These are phyloP conservation scores for Drosophila seclusa DNA, from an alignment of 2,888 invertebrate genomes.

Conservation along the genomic window DNA sequence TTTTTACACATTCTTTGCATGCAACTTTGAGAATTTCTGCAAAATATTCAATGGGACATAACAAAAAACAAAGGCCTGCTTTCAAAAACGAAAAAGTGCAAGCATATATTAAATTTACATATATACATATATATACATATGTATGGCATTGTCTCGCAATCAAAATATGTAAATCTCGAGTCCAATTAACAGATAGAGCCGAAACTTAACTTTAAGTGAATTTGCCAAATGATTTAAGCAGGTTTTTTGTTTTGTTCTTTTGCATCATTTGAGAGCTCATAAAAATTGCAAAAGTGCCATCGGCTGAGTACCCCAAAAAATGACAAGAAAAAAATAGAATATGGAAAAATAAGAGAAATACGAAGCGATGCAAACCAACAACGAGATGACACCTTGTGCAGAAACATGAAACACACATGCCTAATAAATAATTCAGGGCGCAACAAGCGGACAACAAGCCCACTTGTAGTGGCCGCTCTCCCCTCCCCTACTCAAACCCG, in stretches of 20 bases:
- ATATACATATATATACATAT: neutral
- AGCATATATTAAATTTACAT: slow-evolving; percentile 53
- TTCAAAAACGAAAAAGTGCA: slow-evolving; percentile 30
- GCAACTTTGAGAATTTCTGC: slow-evolving; percentile 58
- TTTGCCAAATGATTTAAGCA: slow-evolving; percentile 50
- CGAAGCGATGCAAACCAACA: slow-evolving; percentile 47
- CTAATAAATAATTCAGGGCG: slow-evolving; percentile 80
- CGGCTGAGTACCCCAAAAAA: slow-evolving; percentile 5
- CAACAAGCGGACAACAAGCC: slow-evolving; percentile 79
- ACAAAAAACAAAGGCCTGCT: slow-evolving; percentile 35
- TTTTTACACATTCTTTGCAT: slow-evolving; percentile 68
- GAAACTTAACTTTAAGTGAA: slow-evolving; percentile 49
- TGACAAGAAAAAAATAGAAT: slow-evolving; percentile 23
- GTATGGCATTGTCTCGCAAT: slow-evolving; percentile 27
- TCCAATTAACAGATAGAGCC: slow-evolving; percentile 42
- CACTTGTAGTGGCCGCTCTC: slow-evolving; percentile 46
- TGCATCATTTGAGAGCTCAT: slow-evolving; percentile 56
- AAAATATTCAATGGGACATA: slow-evolving; percentile 37
- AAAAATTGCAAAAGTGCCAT: slow-evolving; percentile 54
- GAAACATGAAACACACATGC: slow-evolving; percentile 64
- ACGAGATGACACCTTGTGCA: slow-evolving; percentile 71
- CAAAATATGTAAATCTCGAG: slow-evolving; percentile 61
- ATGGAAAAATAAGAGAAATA: slow-evolving; percentile 27
- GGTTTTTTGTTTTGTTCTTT: slow-evolving; percentile 37
- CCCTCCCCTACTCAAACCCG: neutral